Conservation (phyloP, 2,113 vertebrate genomes). For the Oceanodroma tethys region DNA sequence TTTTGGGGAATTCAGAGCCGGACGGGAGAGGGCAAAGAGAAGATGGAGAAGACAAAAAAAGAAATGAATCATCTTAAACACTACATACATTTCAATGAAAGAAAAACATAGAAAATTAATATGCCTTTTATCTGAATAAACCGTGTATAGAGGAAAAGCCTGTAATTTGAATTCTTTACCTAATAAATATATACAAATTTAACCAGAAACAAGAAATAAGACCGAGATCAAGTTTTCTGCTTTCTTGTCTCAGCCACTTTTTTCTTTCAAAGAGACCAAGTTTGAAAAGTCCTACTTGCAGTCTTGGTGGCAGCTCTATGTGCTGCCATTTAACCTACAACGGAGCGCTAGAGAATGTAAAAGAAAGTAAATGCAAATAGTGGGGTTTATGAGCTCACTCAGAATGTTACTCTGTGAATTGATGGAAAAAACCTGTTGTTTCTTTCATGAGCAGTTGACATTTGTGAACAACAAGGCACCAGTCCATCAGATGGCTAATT, state of each 20-base stretch:
- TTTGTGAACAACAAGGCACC: conserved; percentile 66
- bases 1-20: background rate
- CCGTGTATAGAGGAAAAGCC: background rate
- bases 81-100: background rate
- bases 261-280: background rate
- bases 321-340: background rate
- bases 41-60: background rate
- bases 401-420: conserved; percentile 2
- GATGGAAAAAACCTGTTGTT: conserved; percentile 15
- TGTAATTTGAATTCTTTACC: background rate
- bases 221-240: background rate
- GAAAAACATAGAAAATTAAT: background rate
- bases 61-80: background rate
- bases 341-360: background rate
- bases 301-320: background rate
- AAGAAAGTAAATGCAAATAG: background rate
- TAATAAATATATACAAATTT: background rate
- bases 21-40: background rate
- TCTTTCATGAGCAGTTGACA: conserved; percentile 45
- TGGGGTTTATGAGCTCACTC: background rate
- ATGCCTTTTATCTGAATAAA: background rate
- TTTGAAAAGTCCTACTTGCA: background rate
- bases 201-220: background rate
- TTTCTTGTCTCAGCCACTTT: background rate
- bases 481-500: conserved; percentile 64